Base-by-base conservation (phyloP, 2,888 invertebrate species). In the Hyposoter dolosus region DNA sequence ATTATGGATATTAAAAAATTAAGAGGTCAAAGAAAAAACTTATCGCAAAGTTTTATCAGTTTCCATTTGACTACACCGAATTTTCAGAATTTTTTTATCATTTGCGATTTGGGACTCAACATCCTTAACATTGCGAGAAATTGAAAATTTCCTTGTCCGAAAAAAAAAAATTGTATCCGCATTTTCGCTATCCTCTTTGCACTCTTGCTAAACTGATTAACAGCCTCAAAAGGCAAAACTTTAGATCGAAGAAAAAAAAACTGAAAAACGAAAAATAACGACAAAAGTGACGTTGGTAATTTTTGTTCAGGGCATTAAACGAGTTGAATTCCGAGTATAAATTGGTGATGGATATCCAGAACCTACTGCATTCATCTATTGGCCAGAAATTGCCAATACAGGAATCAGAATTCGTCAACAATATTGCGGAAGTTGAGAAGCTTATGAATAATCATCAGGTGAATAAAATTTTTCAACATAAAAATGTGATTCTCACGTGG, bases 291-390 rank as follows among this genome's bases (percentile, higher is more conserved):
- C 9, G 45, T 45, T 40, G 40, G 3, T 12, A n/a, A 28, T 65
- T 72, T 17, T 50, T n/a, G 3, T 76, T 65, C 66, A 86, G 86
- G 10, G 82, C 66, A 75, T 47, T 81, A 35, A 40, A 78, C 43
- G 56, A 78, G 74, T 78, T 53, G 9, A 56, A 63, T n/a, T 74
- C 60, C 23, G 56, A 82, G 35, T 71, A 45, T 35, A 63, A 78
- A 12, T 2, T 78, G 6, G 35, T 74, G 10, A 1, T 40, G 17
- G 19, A 23, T 15, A 77, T 86, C 71, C 86, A 86, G 23, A 1
- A 45, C 43, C 23, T 56, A 15, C 68, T 86, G 0, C n/a, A 7
- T 28, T 56, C 17, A 17, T 50, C 43, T 0, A 75, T 19, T 2
- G 82, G 81, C 17, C 40, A 53, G n/a, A 47, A 15, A 43, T 19